These are phyloP conservation scores for Thymelicus sylvestris DNA, from an alignment of 2,888 invertebrate genomes.

Conservation along the genomic window DNA sequence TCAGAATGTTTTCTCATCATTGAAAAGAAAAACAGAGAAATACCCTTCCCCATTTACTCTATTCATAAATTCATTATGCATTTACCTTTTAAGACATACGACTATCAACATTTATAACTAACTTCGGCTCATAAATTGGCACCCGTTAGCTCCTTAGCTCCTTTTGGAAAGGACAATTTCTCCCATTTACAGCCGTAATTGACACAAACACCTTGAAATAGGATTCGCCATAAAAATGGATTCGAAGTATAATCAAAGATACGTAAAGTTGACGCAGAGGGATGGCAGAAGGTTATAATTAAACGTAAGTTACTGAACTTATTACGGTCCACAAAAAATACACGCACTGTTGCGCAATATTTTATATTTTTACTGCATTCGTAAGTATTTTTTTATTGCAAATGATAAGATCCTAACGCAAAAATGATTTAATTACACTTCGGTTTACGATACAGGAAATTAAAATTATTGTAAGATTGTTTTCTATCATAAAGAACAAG, in stretches of 20 bases:
- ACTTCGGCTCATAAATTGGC: slow-evolving; percentile 14
- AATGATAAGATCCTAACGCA: slow-evolving; percentile 1
- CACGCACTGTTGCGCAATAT: slow-evolving; percentile 1
- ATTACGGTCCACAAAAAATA: not conserved
- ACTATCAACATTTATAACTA: not conserved
- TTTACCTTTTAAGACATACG: slow-evolving; percentile 9
- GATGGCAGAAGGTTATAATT: not conserved
- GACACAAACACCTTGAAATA: slow-evolving; percentile 13
- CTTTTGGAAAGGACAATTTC: slow-evolving; percentile 21
- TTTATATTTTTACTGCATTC: not conserved
- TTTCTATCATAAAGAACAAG: no score
- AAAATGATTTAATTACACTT: slow-evolving; percentile 3
- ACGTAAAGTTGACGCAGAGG: not conserved
- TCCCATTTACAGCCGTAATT: slow-evolving; percentile 28
- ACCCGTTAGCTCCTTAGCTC: slow-evolving; percentile 17
- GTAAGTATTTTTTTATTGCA: not conserved
- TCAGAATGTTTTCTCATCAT: not conserved
- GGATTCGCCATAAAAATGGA: slow-evolving; percentile 20
- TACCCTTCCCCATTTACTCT: not conserved
- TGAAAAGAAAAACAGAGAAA: not conserved
- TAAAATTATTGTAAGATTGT: no score
- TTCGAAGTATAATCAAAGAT: slow-evolving; percentile 22
- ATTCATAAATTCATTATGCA: slow-evolving; percentile 9
- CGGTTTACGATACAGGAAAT: not conserved
- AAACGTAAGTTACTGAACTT: slow-evolving; percentile 6